These are phyloP conservation scores for Bubo scandiacus DNA, from an alignment of 2,113 vertebrate species.

Conservation along the genomic window DNA sequence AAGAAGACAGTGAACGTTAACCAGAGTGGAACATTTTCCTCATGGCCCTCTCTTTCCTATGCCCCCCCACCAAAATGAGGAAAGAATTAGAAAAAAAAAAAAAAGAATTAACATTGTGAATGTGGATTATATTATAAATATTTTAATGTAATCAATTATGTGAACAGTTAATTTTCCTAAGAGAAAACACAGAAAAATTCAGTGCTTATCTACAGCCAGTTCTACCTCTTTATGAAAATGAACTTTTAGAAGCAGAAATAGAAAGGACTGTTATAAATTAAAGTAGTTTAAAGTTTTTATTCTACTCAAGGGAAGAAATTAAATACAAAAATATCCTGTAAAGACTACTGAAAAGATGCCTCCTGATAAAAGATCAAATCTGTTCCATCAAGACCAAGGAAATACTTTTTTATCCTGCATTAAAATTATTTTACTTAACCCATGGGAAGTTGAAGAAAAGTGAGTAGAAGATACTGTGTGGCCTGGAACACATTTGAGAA, in stretches of 20 bases:
- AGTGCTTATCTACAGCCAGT: neutral
- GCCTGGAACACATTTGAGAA: neutral
- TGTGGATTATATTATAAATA: neutral
- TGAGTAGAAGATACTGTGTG: neutral
- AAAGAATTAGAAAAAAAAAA: neutral
- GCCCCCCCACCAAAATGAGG: neutral
- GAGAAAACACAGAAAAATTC: neutral
- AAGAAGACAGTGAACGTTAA: neutral
- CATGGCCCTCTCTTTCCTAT: rapidly evolving
- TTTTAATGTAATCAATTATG: neutral
- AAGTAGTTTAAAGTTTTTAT: neutral
- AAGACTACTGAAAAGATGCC: neutral
- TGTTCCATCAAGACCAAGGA: neutral
- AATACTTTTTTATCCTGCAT: neutral
- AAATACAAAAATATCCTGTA: neutral
- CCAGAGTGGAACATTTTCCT: neutral
- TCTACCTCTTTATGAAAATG: neutral
- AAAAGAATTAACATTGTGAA: neutral
- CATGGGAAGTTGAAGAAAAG: neutral
- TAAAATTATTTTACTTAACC: neutral
- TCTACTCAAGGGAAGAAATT: neutral
- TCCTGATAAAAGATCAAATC: neutral
- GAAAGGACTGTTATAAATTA: neutral
- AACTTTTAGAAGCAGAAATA: neutral
- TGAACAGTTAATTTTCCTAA: neutral